These are phyloP conservation scores for Mohoua ochrocephala DNA, from an alignment of 2,113 vertebrate genomes.

Conservation along the genomic window DNA sequence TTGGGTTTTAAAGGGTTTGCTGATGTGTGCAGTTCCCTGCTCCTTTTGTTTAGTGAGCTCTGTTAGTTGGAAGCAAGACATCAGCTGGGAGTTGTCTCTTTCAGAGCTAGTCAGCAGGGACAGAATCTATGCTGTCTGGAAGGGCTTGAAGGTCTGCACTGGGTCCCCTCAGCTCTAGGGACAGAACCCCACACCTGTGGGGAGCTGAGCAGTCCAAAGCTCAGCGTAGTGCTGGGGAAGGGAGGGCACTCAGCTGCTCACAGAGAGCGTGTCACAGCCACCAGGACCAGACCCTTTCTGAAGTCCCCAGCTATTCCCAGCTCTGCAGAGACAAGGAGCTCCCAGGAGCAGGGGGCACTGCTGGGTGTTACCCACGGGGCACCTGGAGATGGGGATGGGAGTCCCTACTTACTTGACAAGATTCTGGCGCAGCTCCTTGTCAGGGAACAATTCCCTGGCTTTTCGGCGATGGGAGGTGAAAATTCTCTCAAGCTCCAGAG, in stretches of 20 bases:
- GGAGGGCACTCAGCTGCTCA: not conserved
- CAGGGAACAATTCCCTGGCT: not conserved
- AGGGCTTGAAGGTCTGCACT: too few species aligned
- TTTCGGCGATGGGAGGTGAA: accelerated
- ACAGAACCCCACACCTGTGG: not conserved
- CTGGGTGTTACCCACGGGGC: not conserved
- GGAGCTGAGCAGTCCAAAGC: not conserved
- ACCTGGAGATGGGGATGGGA: too few species aligned
- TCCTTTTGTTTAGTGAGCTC: not conserved
- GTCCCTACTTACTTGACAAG: conserved; percentile 68
- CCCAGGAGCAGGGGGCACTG: not conserved
- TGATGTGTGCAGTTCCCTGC: too few species aligned
- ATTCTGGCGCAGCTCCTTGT: not conserved
- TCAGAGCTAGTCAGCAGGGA: not conserved
- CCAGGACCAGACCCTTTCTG: not conserved
- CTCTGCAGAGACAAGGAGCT: not conserved
- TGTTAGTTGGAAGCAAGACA: accelerated
- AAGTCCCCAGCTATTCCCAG: not conserved
- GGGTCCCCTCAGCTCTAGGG: not conserved
- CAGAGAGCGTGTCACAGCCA: not conserved
- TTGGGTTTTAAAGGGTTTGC: not conserved
- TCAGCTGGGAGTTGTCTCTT: not conserved
- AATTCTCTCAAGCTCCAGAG: conserved; percentile 34
- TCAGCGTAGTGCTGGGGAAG: not conserved
- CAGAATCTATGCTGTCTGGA: not conserved